These are phyloP conservation scores for Agonopterix heracliana DNA, from an alignment of 2,888 invertebrate genomes.

Conservation along the genomic window DNA sequence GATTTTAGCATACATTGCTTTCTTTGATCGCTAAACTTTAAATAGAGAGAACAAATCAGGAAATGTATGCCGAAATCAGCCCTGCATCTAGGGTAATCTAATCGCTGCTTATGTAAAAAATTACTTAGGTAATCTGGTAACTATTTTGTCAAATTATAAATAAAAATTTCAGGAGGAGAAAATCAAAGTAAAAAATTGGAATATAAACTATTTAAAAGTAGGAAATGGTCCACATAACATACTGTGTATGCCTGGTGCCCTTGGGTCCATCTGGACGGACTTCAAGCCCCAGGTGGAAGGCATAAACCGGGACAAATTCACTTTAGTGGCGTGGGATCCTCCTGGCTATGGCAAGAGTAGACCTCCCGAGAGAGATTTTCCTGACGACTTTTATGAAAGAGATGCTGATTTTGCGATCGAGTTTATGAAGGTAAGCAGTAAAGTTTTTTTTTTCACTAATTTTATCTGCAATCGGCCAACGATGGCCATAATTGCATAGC, in stretches of 20 bases:
- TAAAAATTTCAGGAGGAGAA: conserved; percentile 72
- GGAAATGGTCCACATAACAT: conserved; percentile 78
- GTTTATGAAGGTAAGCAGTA: conserved; percentile 79
- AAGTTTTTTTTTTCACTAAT: neutral
- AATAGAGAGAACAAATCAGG: too few species aligned
- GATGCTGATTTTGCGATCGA: conserved; percentile 84
- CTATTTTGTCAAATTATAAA: too few species aligned
- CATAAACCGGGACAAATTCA: conserved; percentile 78
- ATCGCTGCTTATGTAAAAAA: too few species aligned
- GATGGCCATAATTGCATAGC: too few species aligned
- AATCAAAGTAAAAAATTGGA: neutral
- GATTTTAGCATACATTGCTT: too few species aligned
- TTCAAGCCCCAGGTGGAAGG: conserved; percentile 86
- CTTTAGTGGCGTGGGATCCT: conserved; percentile 87
- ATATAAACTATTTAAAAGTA: conserved; percentile 35
- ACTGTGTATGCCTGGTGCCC: conserved; percentile 86
- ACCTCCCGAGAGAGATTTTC: conserved; percentile 85
- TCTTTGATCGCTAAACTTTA: too few species aligned
- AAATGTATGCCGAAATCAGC: too few species aligned
- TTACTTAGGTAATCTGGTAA: too few species aligned
- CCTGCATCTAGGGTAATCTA: too few species aligned
- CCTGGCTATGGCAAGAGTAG: conserved; percentile 91
- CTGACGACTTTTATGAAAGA: conserved; percentile 80
- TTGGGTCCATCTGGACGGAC: conserved; percentile 89
- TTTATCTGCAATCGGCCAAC: too few species aligned